phyloP scores from a whole-genome alignment of 2,888 invertebrate species.

The Diplolepis rosae region DNA sequence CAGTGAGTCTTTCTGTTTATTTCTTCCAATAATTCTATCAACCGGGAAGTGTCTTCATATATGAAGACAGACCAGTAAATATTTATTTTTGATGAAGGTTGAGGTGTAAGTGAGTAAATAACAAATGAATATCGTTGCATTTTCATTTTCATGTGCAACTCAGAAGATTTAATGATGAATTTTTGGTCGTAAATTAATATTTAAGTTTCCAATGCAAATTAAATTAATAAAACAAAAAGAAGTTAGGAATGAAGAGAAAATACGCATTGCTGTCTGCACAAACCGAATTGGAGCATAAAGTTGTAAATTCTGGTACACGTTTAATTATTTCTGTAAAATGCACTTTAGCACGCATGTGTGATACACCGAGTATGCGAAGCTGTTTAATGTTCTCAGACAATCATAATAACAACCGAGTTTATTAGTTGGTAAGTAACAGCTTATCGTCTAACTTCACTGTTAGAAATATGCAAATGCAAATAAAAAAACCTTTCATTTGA shows the following conservation, averaged over 20 bases:
- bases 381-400: neutral
- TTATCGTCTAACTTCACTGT: neutral
- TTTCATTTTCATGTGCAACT: neutral
- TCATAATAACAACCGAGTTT: neutral
- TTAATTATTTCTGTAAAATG: conserved; percentile 19
- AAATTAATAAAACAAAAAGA: conserved; percentile 24
- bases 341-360: neutral
- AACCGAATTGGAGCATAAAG: neutral
- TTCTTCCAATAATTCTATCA: neutral
- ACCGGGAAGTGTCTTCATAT: neutral
- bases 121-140: neutral
- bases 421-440: neutral
- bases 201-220: neutral
- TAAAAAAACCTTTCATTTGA: too few relatives aligned
- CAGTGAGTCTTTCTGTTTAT: neutral
- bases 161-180: neutral
- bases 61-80: neutral
- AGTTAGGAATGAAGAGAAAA: conserved; percentile 20
- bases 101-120: neutral
- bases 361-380: neutral
- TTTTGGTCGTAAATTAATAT: neutral
- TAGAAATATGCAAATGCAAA: too few relatives aligned
- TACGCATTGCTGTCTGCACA: conserved; percentile 3
- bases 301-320: neutral
- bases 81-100: neutral